Evolutionary conservation across 1,140 invertebrate species (phyloP).

Genomic region (Aphelenchoides besseyi): DNA sequence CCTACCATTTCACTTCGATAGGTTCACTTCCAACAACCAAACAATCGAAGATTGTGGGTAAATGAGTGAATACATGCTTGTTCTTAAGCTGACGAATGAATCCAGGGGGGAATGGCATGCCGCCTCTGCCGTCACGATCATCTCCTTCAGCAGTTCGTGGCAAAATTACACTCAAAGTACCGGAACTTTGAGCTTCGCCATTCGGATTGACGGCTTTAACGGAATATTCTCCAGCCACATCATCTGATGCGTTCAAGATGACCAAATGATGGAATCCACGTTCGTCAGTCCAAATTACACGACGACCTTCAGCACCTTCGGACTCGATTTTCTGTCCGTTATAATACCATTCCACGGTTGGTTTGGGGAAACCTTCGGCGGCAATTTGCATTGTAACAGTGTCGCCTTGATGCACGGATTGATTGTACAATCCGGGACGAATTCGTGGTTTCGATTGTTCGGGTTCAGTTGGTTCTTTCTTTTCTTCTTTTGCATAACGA

Average conservation of each 20-base stretch:
- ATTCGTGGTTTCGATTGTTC: constrained; percentile 60
- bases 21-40: constrained; percentile 60
- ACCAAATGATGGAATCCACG: constrained; percentile 59
- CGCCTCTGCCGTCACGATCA: constrained; percentile 35
- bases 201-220: constrained; percentile 56
- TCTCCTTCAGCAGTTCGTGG: constrained; percentile 41
- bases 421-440: constrained; percentile 60
- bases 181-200: constrained; percentile 55
- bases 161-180: constrained; percentile 53
- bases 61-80: constrained; percentile 62
- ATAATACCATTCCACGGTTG: constrained; percentile 61
- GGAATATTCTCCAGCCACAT: constrained; percentile 61
- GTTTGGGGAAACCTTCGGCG: constrained; percentile 16
- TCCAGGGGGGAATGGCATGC: constrained; percentile 60
- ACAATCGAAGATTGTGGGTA: constrained; percentile 62
- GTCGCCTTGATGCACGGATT: constrained; percentile 54
- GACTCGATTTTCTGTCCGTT: constrained; percentile 54
- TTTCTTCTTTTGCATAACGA: constrained; percentile 35
- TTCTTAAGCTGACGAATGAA: constrained; percentile 62
- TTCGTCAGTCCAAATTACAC: constrained; percentile 60
- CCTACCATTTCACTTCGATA: constrained; percentile 57
- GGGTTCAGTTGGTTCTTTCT: constrained; percentile 38
- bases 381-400: constrained; percentile 44
- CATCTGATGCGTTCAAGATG: constrained; percentile 44
- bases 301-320: constrained; percentile 56